Evolutionary conservation across 2,113 vertebrate species (phyloP).

Genomic region (Melanocharis versteri): DNA sequence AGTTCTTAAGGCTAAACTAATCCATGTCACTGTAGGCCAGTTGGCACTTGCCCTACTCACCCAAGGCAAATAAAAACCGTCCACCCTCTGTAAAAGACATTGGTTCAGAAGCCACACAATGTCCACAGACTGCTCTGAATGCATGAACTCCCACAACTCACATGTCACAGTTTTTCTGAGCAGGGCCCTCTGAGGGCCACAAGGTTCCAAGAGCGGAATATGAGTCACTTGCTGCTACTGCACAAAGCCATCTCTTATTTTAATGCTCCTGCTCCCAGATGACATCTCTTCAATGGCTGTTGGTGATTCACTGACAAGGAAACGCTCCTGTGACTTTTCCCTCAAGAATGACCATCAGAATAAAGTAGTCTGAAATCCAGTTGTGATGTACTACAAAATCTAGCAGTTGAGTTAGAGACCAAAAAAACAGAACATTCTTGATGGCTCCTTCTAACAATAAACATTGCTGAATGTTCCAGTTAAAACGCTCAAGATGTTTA

Average conservation of each 20-base stretch:
- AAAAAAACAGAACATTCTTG: background rate
- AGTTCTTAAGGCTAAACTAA: constrained; percentile 35
- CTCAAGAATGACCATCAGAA: background rate
- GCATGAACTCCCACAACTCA: background rate
- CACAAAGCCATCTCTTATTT: background rate
- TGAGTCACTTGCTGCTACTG: background rate
- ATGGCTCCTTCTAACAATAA: background rate
- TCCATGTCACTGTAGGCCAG: background rate
- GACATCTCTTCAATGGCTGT: background rate
- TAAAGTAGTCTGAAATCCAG: background rate
- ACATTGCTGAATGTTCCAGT: background rate
- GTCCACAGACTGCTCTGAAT: background rate
- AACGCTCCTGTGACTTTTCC: background rate
- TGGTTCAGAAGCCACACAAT: background rate
- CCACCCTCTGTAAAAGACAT: background rate
- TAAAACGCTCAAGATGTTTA: background rate
- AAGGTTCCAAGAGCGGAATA: background rate
- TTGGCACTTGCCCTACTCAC: background rate
- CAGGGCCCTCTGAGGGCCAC: background rate
- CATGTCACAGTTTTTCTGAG: background rate
- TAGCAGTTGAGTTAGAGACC: background rate
- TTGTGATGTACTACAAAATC: background rate
- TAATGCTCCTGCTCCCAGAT: background rate
- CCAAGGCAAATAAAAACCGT: background rate
- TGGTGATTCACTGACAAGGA: background rate